phyloP scores from a whole-genome alignment of 2,888 invertebrate species.

The Drosophila siamana region DNA sequence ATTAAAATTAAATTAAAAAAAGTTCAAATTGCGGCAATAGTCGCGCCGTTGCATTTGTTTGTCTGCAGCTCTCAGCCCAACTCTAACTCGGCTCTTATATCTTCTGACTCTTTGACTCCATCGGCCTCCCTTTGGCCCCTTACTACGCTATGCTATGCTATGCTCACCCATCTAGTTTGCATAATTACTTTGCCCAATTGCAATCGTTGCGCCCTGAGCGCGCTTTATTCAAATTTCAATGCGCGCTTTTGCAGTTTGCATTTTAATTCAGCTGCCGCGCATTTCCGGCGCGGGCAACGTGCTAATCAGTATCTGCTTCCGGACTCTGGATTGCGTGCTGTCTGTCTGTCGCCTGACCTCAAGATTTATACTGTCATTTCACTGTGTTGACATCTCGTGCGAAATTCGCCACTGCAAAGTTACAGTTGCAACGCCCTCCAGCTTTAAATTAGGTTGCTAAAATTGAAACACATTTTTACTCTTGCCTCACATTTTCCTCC shows the following conservation, averaged over 20 bases:
- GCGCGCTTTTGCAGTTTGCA: constrained; percentile 54
- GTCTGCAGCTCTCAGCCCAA: constrained; percentile 15
- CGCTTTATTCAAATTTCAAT: constrained; percentile 52
- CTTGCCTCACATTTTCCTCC: neutral
- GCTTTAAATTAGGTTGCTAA: constrained; percentile 40
- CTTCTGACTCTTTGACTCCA: neutral
- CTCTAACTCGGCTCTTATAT: neutral
- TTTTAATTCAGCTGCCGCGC: constrained; percentile 57
- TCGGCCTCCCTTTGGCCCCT: neutral
- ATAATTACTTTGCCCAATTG: constrained; percentile 61
- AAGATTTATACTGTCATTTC: constrained; percentile 53
- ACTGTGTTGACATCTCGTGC: constrained; percentile 55
- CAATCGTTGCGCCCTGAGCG: constrained; percentile 36
- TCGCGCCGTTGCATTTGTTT: too few species aligned
- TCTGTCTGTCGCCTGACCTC: constrained; percentile 43
- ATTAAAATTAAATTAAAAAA: constrained; percentile 68
- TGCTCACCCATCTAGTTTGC: constrained; percentile 45
- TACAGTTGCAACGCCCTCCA: constrained; percentile 29
- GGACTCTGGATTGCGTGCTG: constrained; percentile 17
- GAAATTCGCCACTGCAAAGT: constrained; percentile 34
- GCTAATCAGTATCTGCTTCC: constrained; percentile 62
- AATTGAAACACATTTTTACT: constrained; percentile 24
- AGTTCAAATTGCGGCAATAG: constrained; percentile 49
- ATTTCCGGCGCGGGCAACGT: constrained; percentile 43
- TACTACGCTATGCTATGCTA: constrained; percentile 1